Conservation (phyloP, 1,140 invertebrate genomes). For the Leptestheria dahalacensis region DNA sequence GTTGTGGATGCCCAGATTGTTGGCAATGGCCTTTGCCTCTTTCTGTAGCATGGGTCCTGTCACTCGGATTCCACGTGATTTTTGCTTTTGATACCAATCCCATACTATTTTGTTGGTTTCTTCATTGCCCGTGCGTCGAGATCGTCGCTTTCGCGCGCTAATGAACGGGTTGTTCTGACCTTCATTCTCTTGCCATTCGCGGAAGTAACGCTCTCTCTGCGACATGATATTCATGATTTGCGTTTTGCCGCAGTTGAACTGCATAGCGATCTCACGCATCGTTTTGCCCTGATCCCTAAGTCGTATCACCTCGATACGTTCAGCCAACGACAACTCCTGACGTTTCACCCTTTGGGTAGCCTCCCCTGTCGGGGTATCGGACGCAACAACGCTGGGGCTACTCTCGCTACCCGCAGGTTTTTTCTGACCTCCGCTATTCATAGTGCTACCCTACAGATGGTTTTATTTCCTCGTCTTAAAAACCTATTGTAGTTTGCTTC, state of each 20-base stretch:
- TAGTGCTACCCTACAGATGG: too few species aligned
- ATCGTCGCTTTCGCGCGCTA: slow-evolving; percentile 8
- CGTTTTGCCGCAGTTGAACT: slow-evolving; percentile 17
- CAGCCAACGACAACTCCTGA: slow-evolving; percentile 14
- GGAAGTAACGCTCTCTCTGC: slow-evolving; percentile 10
- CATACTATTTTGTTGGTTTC: slow-evolving; percentile 15
- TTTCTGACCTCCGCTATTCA: too few species aligned
- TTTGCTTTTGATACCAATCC: slow-evolving; percentile 12
- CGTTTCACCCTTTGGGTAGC: slow-evolving; percentile 1
- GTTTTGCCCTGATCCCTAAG: slow-evolving; percentile 12
- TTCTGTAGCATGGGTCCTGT: slow-evolving; percentile 19
- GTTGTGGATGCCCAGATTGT: slow-evolving; percentile 13
- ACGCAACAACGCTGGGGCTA: too few species aligned
- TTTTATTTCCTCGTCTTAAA: too few species aligned
- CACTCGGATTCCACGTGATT: slow-evolving; percentile 9
- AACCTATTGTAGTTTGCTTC: too few species aligned
- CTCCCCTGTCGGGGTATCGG: not conserved
- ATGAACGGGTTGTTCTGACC: slow-evolving; percentile 7
- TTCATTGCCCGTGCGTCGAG: slow-evolving; percentile 15
- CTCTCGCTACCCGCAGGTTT: too few species aligned
- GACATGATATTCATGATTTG: slow-evolving; percentile 17
- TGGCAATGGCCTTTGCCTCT: slow-evolving; percentile 18
- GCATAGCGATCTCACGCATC: slow-evolving; percentile 13
- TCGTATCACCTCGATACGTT: slow-evolving; percentile 14
- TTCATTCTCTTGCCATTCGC: slow-evolving; percentile 13